Base-by-base conservation (phyloP, 1,140 invertebrate genomes). In the Heterodera schachtii region DNA sequence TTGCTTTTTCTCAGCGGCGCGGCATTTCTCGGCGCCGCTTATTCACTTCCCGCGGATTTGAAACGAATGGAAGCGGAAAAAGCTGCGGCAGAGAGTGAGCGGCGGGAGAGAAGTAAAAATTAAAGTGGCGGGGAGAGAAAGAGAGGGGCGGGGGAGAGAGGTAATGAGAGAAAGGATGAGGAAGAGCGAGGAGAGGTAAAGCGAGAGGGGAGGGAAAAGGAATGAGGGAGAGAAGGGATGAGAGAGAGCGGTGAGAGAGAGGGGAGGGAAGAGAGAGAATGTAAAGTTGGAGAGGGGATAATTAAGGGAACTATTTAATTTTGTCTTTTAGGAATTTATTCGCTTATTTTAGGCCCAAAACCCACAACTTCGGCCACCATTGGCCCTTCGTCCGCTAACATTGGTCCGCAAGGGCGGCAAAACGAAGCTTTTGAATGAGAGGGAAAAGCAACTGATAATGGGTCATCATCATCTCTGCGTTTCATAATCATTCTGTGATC, bases 1-100 rank as follows among this genome's bases (percentile, higher is more conserved):
- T 69, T 85, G n/a, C 64, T 85, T 6, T 49, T 85, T 49, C 4
- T 85, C 1, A 80, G 81, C 73, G 84, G 84, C 13, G n/a, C 77
- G 46, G 80, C 78, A 16, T 84, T 85, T 60, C n/a, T 77, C 8
- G 46, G 81, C 3, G 79, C 84, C 19, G 83, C 83, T 43, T 75
- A 73, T 41, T 67, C 73, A 44, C 74, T 84, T 41, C 49, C 60
- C 31, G 64, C 8, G 57, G 57, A 64, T 64, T 64, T 64, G 57
- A 19, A 13, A 64, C 57, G 57, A 19, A 19, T 64, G 57, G 16
- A 64, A 0, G 19, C 13, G 57, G 13, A 64, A 64, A n/a, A 2
- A 19, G 57, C 57, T 5, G 57, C 11, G 57, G 13, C 16, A 19
- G 49, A 52, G 11, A 52, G 11, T 8, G 6, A 52, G 6, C 49